phyloP scores from a whole-genome alignment of 2,113 vertebrate species.

The Motacilla alba region DNA sequence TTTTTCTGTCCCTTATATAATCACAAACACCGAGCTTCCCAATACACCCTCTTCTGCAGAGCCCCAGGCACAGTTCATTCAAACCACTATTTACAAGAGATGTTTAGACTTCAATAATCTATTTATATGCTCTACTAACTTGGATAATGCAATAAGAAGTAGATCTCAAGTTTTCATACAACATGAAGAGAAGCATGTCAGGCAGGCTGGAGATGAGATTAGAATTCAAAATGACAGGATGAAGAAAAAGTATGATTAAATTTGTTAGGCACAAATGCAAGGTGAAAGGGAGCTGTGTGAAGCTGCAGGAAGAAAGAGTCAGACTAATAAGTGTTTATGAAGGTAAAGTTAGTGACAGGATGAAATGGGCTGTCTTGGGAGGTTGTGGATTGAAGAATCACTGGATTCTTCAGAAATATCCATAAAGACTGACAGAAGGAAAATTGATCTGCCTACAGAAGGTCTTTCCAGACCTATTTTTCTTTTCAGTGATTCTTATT shows the following conservation, averaged over 20 bases:
- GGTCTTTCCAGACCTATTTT: not conserved
- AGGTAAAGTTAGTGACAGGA: not conserved
- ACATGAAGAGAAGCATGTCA: not conserved
- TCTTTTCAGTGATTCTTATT: not conserved
- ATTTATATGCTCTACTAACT: not conserved
- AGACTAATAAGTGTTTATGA: not conserved
- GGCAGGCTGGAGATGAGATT: not conserved
- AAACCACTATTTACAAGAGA: not conserved
- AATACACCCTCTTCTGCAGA: not conserved
- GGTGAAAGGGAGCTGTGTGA: not conserved
- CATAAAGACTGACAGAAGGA: not conserved
- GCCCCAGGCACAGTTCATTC: not conserved
- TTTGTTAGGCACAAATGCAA: not conserved
- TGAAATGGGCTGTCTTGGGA: not conserved
- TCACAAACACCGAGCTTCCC: not conserved
- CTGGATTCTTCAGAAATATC: not conserved
- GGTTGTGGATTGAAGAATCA: not conserved
- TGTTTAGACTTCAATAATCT: not conserved
- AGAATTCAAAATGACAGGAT: not conserved
- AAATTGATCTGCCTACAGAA: not conserved
- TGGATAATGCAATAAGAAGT: not conserved
- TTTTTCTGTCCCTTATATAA: not conserved
- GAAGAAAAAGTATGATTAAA: not conserved
- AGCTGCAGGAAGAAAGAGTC: not conserved
- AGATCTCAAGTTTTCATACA: not conserved